phyloP scores from a whole-genome alignment of 2,797 vertebrate species.

The Cyclura pinguis region DNA sequence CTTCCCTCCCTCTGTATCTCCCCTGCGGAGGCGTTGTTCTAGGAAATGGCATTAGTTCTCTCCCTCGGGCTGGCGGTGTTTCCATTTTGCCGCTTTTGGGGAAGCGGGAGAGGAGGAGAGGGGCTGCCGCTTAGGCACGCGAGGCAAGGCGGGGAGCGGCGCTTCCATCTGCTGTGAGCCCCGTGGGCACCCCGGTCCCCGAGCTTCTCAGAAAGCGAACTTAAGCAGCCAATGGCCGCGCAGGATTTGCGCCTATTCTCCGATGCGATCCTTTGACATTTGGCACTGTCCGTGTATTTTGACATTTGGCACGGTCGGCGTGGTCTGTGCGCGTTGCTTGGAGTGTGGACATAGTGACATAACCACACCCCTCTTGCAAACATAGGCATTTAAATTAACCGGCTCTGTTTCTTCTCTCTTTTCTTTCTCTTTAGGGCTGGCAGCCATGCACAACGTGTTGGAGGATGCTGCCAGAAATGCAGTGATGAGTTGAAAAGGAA shows the following conservation, averaged over 20 bases:
- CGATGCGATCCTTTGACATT: neutral
- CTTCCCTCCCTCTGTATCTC: neutral
- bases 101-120: slow-evolving; percentile 16
- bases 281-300: neutral
- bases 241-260: neutral
- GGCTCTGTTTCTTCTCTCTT: neutral
- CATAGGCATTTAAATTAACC: slow-evolving; percentile 26
- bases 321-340: neutral
- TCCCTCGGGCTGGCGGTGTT: neutral
- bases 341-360: neutral
- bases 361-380: slow-evolving; percentile 43
- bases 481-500: slow-evolving; percentile 77
- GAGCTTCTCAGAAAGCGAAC: neutral
- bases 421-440: slow-evolving; percentile 34
- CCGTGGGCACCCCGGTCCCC: neutral
- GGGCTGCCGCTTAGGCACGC: neutral
- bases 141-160: neutral
- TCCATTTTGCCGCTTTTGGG: slow-evolving; percentile 35
- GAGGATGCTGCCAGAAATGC: slow-evolving; percentile 40
- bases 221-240: neutral
- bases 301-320: neutral
- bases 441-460: slow-evolving; percentile 59
- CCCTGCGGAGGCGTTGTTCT: neutral
- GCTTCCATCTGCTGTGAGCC: neutral
- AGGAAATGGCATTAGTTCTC: neutral